Conservation (phyloP, 2,797 vertebrate genomes). For the Pyrrhura leucotis region DNA sequence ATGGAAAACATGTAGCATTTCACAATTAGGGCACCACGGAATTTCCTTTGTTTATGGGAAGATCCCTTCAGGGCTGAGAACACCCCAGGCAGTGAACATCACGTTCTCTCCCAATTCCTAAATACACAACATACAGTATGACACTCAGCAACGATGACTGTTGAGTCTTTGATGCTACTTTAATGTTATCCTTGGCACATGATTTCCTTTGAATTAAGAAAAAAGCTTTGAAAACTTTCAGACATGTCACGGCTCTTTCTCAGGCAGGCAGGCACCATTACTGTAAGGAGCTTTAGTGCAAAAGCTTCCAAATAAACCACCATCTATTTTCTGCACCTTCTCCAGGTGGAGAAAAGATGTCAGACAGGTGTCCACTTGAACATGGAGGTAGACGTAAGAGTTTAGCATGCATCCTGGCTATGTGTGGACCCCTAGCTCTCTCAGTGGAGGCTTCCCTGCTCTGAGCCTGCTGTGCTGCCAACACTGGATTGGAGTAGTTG, state of each 20-base stretch:
- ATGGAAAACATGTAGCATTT: not conserved
- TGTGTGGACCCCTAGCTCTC: not conserved
- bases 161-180: not conserved
- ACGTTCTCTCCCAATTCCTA: not conserved
- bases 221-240: not conserved
- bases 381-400: not conserved
- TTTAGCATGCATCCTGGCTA: rapidly evolving
- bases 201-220: not conserved
- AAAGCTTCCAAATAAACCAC: not conserved
- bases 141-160: not conserved
- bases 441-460: not conserved
- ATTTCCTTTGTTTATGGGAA: not conserved
- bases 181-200: not conserved
- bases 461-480: rapidly evolving
- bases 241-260: not conserved
- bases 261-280: not conserved
- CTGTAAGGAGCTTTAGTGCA: not conserved
- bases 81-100: not conserved
- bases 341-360: not conserved
- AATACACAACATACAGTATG: not conserved
- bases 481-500: not conserved
- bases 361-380: not conserved
- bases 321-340: not conserved
- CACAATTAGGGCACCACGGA: not conserved
- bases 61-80: not conserved